Evolutionary conservation across 1,140 invertebrate species (phyloP), one percentile per base, ranked within the genome.

Genomic region (Drosophila sulfurigaster): DNA sequence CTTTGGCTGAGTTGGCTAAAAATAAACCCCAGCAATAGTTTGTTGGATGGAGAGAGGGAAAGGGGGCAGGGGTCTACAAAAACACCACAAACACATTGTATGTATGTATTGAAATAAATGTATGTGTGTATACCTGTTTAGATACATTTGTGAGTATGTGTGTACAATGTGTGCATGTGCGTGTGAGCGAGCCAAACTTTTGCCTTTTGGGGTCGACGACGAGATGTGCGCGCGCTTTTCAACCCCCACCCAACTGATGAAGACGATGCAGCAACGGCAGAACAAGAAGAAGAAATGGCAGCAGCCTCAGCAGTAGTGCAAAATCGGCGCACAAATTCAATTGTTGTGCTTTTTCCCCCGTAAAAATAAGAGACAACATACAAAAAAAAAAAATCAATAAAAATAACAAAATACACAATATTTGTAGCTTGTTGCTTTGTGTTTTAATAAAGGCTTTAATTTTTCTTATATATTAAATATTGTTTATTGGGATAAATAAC

Each of bases 1-100:
- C 81, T 89, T 88, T 89, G 77, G 68, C 81, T 83, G 81, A 89
- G 81, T 81, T 88, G 80, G 85, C 85, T 88, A 89, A 89, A 88
- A 88, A 88, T 88, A 87, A 88, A 88, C 66, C 71, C 49, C 78
- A 78, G 78, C 78, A 81, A 88, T 83, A 89, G 83, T 89, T 25
- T 78, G 64, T 32, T 7, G 35, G 10, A 3, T 25, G 20, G 20
- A 25, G 20, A 8, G 35, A 38, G 8, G 35, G 35, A 8, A 38
- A 8, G 35, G 35, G 7, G 35, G 7, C 5, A 6, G 32, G 51
- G 54, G 65, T 25, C 35, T 49, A 56, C 13, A 60, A 62, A 56
- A 46, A 56, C 41, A 11, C 16, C 20, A 63, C 10, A 62, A 8
- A 46, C 49, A 54, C 28, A 56, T 38, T 38, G 35, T 16, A 63